Conservation (phyloP, 2,797 vertebrate species). For the Poecilia wingei region DNA sequence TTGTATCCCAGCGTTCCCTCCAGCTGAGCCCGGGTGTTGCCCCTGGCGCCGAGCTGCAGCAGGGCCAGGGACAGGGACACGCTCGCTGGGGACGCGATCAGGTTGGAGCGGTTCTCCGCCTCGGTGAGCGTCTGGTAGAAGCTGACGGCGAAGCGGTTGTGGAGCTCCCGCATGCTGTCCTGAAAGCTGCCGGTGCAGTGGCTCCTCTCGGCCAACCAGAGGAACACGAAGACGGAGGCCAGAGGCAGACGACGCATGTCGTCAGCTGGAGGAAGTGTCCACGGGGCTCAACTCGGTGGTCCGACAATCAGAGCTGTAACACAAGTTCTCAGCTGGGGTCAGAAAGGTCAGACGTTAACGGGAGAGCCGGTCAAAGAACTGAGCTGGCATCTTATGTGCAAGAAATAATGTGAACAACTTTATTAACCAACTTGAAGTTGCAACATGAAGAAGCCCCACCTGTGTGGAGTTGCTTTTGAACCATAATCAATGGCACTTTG, state of each 20-base stretch:
- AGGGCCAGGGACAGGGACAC: conserved; percentile 85
- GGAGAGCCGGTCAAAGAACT: not conserved
- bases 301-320: conserved; percentile 24
- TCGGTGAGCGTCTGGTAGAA: conserved; percentile 79
- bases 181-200: conserved; percentile 68
- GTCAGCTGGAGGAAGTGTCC: conserved; percentile 37
- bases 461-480: no score
- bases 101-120: conserved; percentile 81
- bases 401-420: not conserved
- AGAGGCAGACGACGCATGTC: conserved; percentile 77
- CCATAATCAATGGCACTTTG: no score
- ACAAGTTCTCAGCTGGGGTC: not conserved
- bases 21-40: conserved; percentile 85
- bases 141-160: conserved; percentile 82
- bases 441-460: not conserved
- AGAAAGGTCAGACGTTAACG: conserved; percentile 3
- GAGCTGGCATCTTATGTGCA: not conserved
- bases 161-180: conserved; percentile 80
- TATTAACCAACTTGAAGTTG: not conserved
- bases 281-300: conserved; percentile 16
- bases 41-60: conserved; percentile 87
- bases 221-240: conserved; percentile 72
- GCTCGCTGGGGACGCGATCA: conserved; percentile 86
- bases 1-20: conserved; percentile 85
- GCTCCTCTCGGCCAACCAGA: conserved; percentile 71